phyloP scores from a whole-genome alignment of 2,888 invertebrate species.

The Noctua pronuba region DNA sequence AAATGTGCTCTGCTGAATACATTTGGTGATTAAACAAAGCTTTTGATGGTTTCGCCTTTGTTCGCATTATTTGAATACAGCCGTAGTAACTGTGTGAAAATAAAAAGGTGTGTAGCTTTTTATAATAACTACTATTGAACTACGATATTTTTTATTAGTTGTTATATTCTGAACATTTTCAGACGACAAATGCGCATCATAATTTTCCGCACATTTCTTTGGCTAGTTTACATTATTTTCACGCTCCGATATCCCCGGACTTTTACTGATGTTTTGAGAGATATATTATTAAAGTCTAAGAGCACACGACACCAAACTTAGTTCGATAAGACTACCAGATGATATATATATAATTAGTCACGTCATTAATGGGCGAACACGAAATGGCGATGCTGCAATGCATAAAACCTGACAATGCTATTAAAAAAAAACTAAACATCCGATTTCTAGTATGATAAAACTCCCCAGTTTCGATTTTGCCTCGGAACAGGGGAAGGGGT shows the following conservation, averaged over 20 bases:
- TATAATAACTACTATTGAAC: background rate
- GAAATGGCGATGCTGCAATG: no score
- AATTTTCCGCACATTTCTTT: conserved; percentile 38
- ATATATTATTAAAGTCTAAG: background rate
- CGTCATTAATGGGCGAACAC: no score
- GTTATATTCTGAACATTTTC: conserved; percentile 21
- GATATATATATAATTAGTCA: no score
- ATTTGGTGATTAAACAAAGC: conserved; percentile 1
- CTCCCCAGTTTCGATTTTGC: no score
- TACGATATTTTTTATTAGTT: conserved; percentile 6
- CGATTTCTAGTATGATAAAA: no score
- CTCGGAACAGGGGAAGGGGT: no score
- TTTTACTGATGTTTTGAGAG: conserved; percentile 14
- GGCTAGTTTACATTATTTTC: conserved; percentile 32
- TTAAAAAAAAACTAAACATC: no score
- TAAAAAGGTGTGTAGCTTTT: conserved; percentile 3
- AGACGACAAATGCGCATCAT: conserved; percentile 55
- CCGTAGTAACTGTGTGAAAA: background rate
- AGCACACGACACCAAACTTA: no score
- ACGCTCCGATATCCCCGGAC: background rate
- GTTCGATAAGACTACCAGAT: no score
- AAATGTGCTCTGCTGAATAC: conserved; percentile 17
- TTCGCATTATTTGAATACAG: conserved; percentile 5
- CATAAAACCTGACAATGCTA: no score
- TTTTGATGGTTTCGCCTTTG: conserved; percentile 8